These are phyloP conservation scores for Euwallacea fornicatus DNA, from an alignment of 1,140 invertebrate species.

Conservation along the genomic window DNA sequence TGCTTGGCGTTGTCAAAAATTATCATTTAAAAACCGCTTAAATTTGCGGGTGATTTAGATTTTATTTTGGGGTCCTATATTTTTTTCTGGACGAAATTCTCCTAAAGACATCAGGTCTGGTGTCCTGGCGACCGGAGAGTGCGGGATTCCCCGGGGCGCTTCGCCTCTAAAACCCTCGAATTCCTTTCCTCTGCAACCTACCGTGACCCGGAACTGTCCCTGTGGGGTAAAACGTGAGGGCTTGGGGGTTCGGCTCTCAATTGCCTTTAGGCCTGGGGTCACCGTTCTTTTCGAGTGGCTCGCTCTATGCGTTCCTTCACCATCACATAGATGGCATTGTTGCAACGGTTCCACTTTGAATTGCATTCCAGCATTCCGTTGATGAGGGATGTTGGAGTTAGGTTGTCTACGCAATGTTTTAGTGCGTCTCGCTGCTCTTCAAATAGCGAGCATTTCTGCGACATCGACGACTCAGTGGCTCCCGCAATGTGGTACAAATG, in stretches of 20 bases:
- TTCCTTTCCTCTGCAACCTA: background rate
- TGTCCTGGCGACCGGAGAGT: background rate
- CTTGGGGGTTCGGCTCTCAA: too few species aligned
- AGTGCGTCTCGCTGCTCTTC: too few species aligned
- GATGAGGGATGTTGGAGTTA: background rate
- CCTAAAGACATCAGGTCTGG: background rate
- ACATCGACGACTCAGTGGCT: too few species aligned
- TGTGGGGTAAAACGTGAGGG: background rate
- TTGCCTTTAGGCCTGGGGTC: background rate
- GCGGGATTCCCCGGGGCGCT: too few species aligned
- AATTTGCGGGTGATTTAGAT: background rate
- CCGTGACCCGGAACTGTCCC: background rate
- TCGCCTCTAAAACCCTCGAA: too few species aligned
- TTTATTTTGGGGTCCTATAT: background rate
- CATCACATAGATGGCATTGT: background rate
- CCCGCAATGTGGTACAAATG: too few species aligned
- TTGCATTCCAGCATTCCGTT: background rate
- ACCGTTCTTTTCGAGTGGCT: background rate
- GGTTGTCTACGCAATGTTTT: too few species aligned
- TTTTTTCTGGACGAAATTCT: background rate
- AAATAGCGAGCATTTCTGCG: too few species aligned
- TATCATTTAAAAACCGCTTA: too few species aligned
- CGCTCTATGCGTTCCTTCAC: background rate
- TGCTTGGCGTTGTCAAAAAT: too few species aligned
- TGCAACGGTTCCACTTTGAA: background rate